Conservation (phyloP, 2,113 vertebrate species). For the Syngnathus scovelli region DNA sequence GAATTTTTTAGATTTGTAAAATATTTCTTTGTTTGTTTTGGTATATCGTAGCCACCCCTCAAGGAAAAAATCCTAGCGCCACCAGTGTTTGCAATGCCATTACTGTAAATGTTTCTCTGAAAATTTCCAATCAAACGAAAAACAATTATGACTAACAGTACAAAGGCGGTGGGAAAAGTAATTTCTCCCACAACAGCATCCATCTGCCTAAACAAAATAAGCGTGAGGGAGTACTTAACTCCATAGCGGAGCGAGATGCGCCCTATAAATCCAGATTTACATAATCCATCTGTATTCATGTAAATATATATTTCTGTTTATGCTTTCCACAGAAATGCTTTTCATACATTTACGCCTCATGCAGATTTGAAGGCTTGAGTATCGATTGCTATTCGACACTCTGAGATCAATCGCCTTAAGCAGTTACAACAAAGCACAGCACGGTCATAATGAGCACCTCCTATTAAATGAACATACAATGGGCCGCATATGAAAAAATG, state of each 20-base stretch:
- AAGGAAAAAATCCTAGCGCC: too few species aligned
- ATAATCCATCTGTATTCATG: slow-evolving; percentile 37
- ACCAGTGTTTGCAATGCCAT: too few species aligned
- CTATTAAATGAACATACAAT: slow-evolving; percentile 46
- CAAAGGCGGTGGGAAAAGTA: not conserved
- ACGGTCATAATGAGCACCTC: slow-evolving; percentile 41
- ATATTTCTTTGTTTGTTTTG: too few species aligned
- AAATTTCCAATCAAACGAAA: too few species aligned
- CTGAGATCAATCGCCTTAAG: slow-evolving; percentile 40
- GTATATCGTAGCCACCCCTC: too few species aligned
- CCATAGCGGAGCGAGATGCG: slow-evolving; percentile 11
- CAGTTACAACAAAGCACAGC: slow-evolving; percentile 50
- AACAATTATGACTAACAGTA: not conserved
- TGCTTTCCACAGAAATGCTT: slow-evolving; percentile 25
- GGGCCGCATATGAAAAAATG: slow-evolving; percentile 31
- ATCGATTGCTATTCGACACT: slow-evolving; percentile 63
- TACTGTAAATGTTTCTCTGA: too few species aligned
- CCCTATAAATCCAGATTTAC: slow-evolving; percentile 52
- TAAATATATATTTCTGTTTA: slow-evolving; percentile 31
- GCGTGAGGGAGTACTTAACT: not conserved
- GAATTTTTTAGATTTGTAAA: too few species aligned
- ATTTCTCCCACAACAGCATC: not conserved
- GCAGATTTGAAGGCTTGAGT: slow-evolving; percentile 26
- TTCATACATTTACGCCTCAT: slow-evolving; percentile 19
- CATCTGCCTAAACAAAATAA: slow-evolving; percentile 1